Conservation (phyloP, 2,113 vertebrate species). For the Crypturellus undulatus region DNA sequence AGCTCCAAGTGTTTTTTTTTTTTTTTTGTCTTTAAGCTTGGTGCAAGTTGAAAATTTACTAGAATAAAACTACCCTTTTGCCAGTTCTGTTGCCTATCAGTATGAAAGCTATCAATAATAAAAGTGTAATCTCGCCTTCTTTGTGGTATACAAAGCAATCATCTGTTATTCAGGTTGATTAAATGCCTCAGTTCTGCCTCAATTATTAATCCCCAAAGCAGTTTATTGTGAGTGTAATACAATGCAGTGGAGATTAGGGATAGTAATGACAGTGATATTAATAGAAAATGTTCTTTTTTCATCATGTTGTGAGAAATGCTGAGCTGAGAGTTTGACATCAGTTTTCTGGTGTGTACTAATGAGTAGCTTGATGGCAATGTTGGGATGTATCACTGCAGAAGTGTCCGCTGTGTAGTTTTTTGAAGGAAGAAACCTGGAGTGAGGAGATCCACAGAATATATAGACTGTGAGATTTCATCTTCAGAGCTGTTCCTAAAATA, state of each 20-base stretch:
- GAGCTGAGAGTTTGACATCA: background rate
- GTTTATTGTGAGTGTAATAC: conserved; percentile 23
- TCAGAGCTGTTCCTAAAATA: background rate
- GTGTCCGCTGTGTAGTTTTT: background rate
- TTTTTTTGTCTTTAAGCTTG: conserved; percentile 29
- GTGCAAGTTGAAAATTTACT: conserved; percentile 56
- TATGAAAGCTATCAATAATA: conserved; percentile 58
- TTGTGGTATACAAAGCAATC: conserved; percentile 64
- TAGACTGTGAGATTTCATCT: background rate
- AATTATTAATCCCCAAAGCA: conserved; percentile 58
- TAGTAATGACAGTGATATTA: background rate
- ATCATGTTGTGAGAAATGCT: background rate
- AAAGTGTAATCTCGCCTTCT: conserved; percentile 69
- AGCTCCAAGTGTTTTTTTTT: background rate
- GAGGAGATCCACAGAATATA: background rate
- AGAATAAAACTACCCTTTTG: background rate
- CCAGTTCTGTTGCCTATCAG: too few relatives aligned
- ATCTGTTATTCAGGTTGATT: conserved; percentile 70
- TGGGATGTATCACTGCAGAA: background rate
- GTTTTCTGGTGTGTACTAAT: background rate
- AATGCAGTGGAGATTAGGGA: background rate
- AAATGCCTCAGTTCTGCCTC: conserved; percentile 51
- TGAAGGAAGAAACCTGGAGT: conserved; percentile 1
- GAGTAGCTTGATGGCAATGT: background rate
- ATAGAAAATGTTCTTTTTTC: background rate